Conservation (phyloP, 2,888 invertebrate genomes). For the Pseudeuparius sepicola region DNA sequence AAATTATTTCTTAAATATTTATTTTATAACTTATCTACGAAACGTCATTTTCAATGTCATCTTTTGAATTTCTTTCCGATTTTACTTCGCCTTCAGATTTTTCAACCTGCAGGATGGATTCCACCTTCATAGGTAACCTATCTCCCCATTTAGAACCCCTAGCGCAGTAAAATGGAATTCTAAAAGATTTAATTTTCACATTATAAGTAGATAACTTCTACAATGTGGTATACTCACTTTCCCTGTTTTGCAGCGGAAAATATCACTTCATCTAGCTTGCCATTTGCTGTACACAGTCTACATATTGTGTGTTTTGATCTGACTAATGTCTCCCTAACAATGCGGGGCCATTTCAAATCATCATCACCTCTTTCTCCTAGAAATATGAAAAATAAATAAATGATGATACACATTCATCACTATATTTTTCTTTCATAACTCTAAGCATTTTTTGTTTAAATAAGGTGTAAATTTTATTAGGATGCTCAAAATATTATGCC, state of each 20-base stretch:
- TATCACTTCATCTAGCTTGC: conserved; percentile 64
- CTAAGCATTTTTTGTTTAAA: too few species aligned
- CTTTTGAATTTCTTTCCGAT: too few species aligned
- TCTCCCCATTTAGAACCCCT: conserved; percentile 71
- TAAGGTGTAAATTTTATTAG: too few species aligned
- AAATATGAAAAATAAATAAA: conserved; percentile 17
- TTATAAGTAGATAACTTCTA: conserved; percentile 7
- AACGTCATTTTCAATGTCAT: too few species aligned
- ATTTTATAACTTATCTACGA: too few species aligned
- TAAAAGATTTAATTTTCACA: conserved; percentile 33
- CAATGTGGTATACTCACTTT: conserved; percentile 50
- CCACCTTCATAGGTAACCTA: conserved; percentile 54
- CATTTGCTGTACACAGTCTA: conserved; percentile 63
- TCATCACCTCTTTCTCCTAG: conserved; percentile 39
- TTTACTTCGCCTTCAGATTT: too few species aligned
- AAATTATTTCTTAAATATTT: too few species aligned
- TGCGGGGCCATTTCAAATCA: conserved; percentile 64
- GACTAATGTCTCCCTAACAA: conserved; percentile 61
- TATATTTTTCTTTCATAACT: too few species aligned
- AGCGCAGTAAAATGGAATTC: conserved; percentile 62
- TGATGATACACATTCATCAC: too few species aligned
- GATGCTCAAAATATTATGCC: too few species aligned
- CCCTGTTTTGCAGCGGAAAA: conserved; percentile 68
- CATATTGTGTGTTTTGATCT: conserved; percentile 67
- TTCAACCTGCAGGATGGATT: too few species aligned